Percentiles rank a stretch among this genome's conserved stretches.
Evolutionary conservation across 2,888 invertebrate species (phyloP).

Genomic region (Zygaena filipendulae): DNA sequence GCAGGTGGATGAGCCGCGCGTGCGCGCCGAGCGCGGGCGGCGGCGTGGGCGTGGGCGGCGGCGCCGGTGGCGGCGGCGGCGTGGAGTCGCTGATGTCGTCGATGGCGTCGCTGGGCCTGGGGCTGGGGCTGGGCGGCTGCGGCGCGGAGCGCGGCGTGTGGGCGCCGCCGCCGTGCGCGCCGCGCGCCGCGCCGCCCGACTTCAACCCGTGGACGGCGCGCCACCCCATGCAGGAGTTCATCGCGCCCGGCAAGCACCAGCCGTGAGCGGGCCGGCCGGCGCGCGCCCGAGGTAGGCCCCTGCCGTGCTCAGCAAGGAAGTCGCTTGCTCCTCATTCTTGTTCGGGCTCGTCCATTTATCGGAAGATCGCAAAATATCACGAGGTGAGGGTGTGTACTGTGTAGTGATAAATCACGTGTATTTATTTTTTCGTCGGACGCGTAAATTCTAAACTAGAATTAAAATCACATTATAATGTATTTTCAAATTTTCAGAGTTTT

Average conservation of each 20-base stretch:
- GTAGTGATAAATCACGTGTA: no score
- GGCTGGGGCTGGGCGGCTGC: conserved; percentile 18
- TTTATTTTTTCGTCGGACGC: no score
- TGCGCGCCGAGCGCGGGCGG: no score
- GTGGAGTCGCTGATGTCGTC: conserved; percentile 34
- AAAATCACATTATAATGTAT: no score
- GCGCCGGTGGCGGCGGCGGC: no score
- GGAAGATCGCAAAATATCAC: no score
- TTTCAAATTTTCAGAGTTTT: no score
- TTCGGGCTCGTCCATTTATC: neutral
- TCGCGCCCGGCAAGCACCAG: conserved; percentile 28
- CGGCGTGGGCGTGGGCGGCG: no score
- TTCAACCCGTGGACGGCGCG: conserved; percentile 57
- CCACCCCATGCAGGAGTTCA: conserved; percentile 48
- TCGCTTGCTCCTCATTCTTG: neutral
- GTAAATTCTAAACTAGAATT: no score
- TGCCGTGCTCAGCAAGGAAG: neutral
- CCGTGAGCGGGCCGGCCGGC: conserved; percentile 32
- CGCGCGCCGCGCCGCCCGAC: conserved; percentile 22
- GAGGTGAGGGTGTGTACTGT: no score
- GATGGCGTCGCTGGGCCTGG: conserved; percentile 28
- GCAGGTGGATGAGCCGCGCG: no score
- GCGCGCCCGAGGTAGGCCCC: conserved; percentile 1
- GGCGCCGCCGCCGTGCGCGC: conserved; percentile 25
- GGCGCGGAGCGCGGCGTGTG: conserved; percentile 25